Evolutionary conservation across 2,113 vertebrate genomes (phyloP), one percentile per base, ranked within the genome.

Genomic region (Rattus rattus): DNA sequence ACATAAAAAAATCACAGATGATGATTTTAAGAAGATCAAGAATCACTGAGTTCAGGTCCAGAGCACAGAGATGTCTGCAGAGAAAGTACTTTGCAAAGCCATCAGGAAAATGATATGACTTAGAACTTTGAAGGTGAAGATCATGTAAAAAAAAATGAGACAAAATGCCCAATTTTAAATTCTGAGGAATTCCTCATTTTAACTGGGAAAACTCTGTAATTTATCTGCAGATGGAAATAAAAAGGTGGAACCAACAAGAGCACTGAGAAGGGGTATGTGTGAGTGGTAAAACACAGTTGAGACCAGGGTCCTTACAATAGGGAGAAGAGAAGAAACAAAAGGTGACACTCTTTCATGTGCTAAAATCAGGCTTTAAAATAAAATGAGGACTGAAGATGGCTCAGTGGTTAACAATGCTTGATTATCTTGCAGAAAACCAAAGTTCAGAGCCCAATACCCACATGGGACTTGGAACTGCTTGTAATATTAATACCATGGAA

Each of bases 21-120:
- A 43, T 86, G 17, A 7, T 47, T 30, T 16, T 47, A 49, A 67
- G 39, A 65, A 33, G 28, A 84, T 7, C 39, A n/a, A 86, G 9
- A 67, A 14, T 20, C 0, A 1, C 39, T 63, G 14, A 2, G 20
- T 43, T 43, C 3, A 47, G 13, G 3, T 65, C 26, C 7, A 43
- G 4, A 86, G 39, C 28, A 65, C 39, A 26, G 8, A 11, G 17
- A 1, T 33, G 7, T 85, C 7, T 43, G 2, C 0, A 26, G 26
- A 61, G 36, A 61, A n/a, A 20, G 7, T 20, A 67, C 26, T 5
- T 49, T 67, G 7, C 4, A 28, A 63, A 67, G 12, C 0, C 13
- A 39, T 65, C n/a, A 47, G 8, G 24, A 85, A 85, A 67, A 33
- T 20, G 26, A 47, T 67, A 43, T 65, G 39, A 20, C 39, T 30